phyloP scores from a whole-genome alignment of 2,797 vertebrate species.

The Saxicola maurus region DNA sequence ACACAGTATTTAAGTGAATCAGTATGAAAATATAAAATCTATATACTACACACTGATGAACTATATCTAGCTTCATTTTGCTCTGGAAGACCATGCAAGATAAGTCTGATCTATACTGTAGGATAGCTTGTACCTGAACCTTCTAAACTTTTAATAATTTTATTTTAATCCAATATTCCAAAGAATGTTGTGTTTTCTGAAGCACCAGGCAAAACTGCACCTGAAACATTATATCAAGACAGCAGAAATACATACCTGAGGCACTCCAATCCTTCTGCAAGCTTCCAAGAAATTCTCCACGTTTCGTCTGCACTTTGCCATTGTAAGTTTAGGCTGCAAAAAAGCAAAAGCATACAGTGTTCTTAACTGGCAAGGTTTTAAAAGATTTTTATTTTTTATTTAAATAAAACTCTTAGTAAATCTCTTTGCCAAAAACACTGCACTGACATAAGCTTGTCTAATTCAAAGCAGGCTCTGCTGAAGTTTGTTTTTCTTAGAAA shows the following conservation, averaged over 20 bases:
- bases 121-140: background rate
- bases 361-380: background rate
- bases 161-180: background rate
- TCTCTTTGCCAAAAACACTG: background rate
- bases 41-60: background rate
- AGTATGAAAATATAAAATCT: background rate
- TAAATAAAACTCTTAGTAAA: background rate
- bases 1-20: background rate
- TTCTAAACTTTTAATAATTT: background rate
- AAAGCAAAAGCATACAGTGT: background rate
- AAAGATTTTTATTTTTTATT: background rate
- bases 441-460: background rate
- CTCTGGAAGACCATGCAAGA: background rate
- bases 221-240: background rate
- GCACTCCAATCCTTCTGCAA: constrained; percentile 93
- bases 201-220: background rate
- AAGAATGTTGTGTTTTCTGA: background rate
- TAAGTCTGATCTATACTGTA: background rate
- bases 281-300: constrained; percentile 98
- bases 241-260: constrained; percentile 80
- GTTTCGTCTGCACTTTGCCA: constrained; percentile 95
- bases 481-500: constrained; percentile 4
- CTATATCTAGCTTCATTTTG: background rate
- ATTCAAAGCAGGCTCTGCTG: constrained; percentile 4
- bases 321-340: constrained; percentile 92